Evolutionary conservation across 1,140 invertebrate genomes (phyloP).

Genomic region (Drosophila kanapiae): DNA sequence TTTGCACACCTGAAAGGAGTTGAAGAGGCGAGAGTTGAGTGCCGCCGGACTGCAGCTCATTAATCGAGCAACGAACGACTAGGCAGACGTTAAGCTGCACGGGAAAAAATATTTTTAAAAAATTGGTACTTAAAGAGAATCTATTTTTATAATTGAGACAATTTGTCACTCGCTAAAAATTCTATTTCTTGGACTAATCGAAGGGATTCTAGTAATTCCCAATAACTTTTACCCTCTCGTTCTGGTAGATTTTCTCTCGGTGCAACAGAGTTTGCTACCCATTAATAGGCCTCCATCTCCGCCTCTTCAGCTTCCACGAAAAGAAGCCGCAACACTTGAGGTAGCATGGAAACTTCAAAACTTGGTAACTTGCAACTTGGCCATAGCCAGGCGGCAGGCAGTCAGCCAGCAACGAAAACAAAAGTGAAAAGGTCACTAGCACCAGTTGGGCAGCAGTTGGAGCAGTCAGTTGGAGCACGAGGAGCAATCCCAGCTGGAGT

Average conservation of each 20-base stretch:
- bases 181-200: fast-evolving
- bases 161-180: neutral
- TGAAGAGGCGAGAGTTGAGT: conserved; percentile 48
- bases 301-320: conserved; percentile 31
- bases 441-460: conserved; percentile 59
- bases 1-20: conserved; percentile 66
- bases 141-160: too few relatives aligned
- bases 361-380: conserved; percentile 41
- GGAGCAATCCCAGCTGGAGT: conserved; percentile 33
- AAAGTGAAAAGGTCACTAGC: conserved; percentile 81
- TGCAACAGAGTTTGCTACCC: conserved; percentile 28
- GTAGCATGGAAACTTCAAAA: conserved; percentile 55
- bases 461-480: conserved; percentile 28
- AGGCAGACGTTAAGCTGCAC: conserved; percentile 25
- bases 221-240: too few relatives aligned
- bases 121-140: neutral
- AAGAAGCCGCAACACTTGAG: conserved; percentile 59
- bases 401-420: conserved; percentile 70
- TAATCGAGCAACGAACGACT: conserved; percentile 69
- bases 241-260: neutral
- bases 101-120: conserved; percentile 5
- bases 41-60: conserved; percentile 70
- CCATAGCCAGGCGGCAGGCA: conserved; percentile 42
- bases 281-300: conserved; percentile 43
- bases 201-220: neutral